These are phyloP conservation scores for Pitangus sulphuratus DNA, from an alignment of 2,797 vertebrate genomes.

Conservation along the genomic window DNA sequence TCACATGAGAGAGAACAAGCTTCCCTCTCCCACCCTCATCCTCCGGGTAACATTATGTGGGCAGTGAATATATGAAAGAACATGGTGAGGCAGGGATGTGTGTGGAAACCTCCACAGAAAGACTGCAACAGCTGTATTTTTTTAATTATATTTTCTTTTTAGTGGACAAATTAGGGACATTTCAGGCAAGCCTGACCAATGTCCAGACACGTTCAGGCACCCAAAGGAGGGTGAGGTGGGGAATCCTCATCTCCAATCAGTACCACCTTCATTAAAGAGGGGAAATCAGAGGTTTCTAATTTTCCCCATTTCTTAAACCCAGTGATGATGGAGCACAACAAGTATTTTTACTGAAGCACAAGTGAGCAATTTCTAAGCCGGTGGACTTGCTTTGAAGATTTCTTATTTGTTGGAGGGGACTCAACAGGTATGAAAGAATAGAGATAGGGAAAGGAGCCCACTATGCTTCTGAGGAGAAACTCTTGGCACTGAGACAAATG, in stretches of 20 bases:
- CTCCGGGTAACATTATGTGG: not conserved
- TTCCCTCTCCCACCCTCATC: slow-evolving; percentile 18
- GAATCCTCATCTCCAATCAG: not conserved
- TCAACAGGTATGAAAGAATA: not conserved
- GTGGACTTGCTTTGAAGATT: not conserved
- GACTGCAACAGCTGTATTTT: not conserved
- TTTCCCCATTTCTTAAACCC: not conserved
- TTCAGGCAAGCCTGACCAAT: not conserved
- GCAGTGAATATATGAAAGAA: slow-evolving; percentile 17
- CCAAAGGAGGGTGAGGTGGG: not conserved
- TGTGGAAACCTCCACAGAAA: not conserved
- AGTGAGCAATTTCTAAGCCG: not conserved
- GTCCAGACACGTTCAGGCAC: rapidly evolving
- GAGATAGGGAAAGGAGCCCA: not conserved
- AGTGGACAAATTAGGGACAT: not conserved
- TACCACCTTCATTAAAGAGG: not conserved
- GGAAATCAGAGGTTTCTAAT: not conserved
- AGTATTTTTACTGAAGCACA: not conserved
- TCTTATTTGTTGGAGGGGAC: not conserved
- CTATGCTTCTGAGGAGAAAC: not conserved
- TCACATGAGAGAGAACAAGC: slow-evolving; percentile 37
- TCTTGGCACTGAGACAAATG: not conserved
- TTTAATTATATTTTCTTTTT: not conserved
- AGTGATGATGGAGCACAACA: not conserved
- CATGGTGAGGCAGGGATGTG: not conserved